Conservation (phyloP, 2,888 invertebrate genomes). For the Thera obeliscata region DNA sequence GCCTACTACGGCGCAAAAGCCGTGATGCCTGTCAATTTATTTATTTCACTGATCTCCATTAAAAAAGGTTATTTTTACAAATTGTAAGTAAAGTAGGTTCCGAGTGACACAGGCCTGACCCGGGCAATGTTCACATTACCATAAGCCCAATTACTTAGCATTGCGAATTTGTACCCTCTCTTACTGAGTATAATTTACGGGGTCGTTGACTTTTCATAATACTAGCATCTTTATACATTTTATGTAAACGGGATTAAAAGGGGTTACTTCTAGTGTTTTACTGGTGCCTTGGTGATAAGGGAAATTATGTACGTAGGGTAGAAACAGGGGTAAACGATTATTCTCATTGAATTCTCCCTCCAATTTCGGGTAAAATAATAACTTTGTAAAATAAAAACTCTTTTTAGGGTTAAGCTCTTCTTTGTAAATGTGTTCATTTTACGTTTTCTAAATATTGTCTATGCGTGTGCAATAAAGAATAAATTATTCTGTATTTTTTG, state of each 20-base stretch:
- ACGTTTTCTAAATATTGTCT: no score
- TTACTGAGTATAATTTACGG: conserved; percentile 39
- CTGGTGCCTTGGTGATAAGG: conserved; percentile 4
- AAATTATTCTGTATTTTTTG: no score
- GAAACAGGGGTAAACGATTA: background rate
- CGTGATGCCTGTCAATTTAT: no score
- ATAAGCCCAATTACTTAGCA: conserved; percentile 52
- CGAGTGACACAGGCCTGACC: conserved; percentile 23
- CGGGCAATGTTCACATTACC: conserved; percentile 44
- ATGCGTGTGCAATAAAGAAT: no score
- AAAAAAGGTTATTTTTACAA: background rate
- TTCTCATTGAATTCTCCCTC: no score
- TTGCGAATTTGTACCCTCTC: conserved; percentile 38
- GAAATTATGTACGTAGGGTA: background rate
- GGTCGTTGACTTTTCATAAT: conserved; percentile 45
- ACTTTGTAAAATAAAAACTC: no score
- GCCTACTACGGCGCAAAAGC: no score
- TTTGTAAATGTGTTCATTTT: no score
- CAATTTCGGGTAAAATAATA: no score
- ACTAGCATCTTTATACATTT: conserved; percentile 42
- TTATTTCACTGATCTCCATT: background rate
- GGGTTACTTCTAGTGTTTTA: conserved; percentile 28
- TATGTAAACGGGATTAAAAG: conserved; percentile 44
- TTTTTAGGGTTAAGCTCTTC: no score
- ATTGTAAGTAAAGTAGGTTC: background rate